Conservation (phyloP, 2,113 vertebrate species). For the Oostethus manadensis region DNA sequence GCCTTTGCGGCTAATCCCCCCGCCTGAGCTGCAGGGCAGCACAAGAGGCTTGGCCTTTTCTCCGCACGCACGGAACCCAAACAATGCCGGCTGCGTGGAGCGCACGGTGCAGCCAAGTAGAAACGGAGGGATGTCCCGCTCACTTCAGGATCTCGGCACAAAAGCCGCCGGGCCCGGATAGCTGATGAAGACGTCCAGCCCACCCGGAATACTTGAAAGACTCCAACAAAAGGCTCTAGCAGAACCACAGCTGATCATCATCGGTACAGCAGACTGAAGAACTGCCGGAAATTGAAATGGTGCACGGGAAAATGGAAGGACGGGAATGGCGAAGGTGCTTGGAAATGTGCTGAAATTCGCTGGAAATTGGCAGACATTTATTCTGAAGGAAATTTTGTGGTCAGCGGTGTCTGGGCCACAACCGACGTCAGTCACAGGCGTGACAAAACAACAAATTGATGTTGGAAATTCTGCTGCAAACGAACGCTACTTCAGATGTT, state of each 20-base stretch:
- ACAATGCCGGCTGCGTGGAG: slow-evolving; percentile 44
- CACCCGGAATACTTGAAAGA: slow-evolving; percentile 46
- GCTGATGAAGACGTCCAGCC: slow-evolving; percentile 58
- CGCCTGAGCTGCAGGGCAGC: slow-evolving; percentile 25
- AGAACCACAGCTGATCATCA: slow-evolving; percentile 23
- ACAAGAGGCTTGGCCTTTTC: slow-evolving; percentile 43
- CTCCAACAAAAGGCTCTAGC: slow-evolving; percentile 34
- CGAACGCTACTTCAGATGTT: too few relatives aligned
- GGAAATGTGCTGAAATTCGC: too few relatives aligned
- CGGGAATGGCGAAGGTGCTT: too few relatives aligned
- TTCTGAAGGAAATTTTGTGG: too few relatives aligned
- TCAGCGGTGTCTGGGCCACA: too few relatives aligned
- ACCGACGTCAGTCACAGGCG: too few relatives aligned
- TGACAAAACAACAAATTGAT: too few relatives aligned
- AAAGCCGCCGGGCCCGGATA: slow-evolving; percentile 30
- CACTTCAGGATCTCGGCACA: slow-evolving; percentile 28
- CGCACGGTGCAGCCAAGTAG: slow-evolving; percentile 19
- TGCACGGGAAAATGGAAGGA: too few relatives aligned
- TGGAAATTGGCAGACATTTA: too few relatives aligned
- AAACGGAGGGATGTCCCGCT: slow-evolving; percentile 46
- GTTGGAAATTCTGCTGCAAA: too few relatives aligned
- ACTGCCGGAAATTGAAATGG: too few relatives aligned
- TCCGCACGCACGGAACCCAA: slow-evolving; percentile 21
- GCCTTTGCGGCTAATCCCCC: slow-evolving; percentile 15
- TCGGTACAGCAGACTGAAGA: too few relatives aligned